phyloP scores from a whole-genome alignment of 2,113 vertebrate species.

The Ovis aries region DNA sequence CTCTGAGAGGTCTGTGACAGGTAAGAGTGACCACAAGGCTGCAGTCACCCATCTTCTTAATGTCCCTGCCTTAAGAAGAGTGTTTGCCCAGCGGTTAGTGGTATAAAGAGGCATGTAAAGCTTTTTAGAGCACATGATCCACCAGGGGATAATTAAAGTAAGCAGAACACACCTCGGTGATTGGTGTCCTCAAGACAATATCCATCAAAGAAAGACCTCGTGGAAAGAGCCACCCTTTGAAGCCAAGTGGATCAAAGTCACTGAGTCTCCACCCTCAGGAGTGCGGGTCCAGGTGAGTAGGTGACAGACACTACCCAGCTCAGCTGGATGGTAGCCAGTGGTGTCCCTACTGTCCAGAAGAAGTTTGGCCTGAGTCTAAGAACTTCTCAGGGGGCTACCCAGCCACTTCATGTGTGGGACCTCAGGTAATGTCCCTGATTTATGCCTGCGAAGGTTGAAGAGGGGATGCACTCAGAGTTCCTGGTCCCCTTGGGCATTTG shows the following conservation, averaged over 20 bases:
- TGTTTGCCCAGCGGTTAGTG: neutral
- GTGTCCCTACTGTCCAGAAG: neutral
- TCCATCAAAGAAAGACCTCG: neutral
- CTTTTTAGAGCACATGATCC: neutral
- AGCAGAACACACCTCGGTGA: neutral
- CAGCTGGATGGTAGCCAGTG: neutral
- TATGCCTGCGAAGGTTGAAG: too few species aligned
- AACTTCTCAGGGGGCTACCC: neutral
- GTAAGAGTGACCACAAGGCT: neutral
- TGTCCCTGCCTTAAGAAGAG: neutral
- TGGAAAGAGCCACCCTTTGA: neutral
- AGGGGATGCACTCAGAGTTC: neutral
- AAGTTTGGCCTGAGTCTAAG: neutral
- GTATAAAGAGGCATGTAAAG: neutral
- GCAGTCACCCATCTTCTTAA: neutral
- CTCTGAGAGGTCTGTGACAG: neutral
- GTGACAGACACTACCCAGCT: neutral
- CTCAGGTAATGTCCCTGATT: too few species aligned
- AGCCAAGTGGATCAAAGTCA: neutral
- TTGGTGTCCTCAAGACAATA: neutral
- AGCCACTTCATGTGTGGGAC: too few species aligned
- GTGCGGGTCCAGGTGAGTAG: neutral
- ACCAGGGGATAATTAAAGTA: neutral
- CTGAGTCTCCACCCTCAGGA: neutral
- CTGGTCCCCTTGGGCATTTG: too few species aligned